Conservation (phyloP, 2,888 invertebrate genomes). For the Platypus cylindrus region DNA sequence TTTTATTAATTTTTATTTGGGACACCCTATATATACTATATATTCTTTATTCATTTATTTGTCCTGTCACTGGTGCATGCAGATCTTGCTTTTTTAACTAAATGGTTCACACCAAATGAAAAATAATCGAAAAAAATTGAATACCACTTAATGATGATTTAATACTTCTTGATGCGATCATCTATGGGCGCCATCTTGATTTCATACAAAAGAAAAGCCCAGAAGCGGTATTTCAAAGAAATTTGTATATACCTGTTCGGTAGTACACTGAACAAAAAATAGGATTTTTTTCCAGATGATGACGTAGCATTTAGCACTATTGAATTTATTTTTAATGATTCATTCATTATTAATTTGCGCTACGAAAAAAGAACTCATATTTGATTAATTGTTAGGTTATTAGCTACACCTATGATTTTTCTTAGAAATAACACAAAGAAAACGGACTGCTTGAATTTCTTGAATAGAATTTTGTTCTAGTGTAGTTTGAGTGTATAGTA, state of each 20-base stretch:
- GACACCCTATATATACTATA: no score
- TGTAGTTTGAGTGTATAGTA: no score
- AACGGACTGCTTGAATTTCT: no score
- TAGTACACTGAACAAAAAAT: constrained; percentile 12
- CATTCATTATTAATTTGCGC: constrained; percentile 7
- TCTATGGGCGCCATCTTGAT: constrained; percentile 16
- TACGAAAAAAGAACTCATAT: neutral
- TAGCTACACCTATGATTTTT: no score
- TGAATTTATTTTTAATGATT: constrained; percentile 7
- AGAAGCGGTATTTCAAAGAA: constrained; percentile 15
- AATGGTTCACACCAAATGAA: constrained; percentile 11
- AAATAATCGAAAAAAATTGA: constrained; percentile 11
- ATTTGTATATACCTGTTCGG: constrained; percentile 11
- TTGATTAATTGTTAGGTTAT: no score
- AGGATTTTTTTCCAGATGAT: constrained; percentile 12
- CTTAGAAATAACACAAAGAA: no score
- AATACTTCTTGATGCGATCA: constrained; percentile 11
- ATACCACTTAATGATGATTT: constrained; percentile 21
- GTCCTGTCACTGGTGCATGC: no score
- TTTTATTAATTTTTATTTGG: neutral
- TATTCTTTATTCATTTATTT: no score
- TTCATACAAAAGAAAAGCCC: constrained; percentile 11
- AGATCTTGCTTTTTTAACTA: no score
- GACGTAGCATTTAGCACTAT: constrained; percentile 11
- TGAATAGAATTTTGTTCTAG: no score